Conservation (phyloP, 2,888 invertebrate genomes). For the Apotomis betuletana region DNA sequence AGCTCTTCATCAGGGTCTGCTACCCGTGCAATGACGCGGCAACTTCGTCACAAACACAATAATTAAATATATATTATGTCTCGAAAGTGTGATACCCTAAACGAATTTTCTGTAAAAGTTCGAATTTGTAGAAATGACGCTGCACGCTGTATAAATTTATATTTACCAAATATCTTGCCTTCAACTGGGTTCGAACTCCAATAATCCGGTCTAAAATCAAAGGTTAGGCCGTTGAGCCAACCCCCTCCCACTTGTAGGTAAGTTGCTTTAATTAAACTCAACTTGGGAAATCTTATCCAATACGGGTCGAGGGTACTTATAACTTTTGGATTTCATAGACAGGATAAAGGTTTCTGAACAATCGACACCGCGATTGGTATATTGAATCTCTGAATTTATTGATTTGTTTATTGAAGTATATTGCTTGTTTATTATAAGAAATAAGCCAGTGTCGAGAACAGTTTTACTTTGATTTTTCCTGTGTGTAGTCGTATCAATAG, state of each 20-base stretch:
- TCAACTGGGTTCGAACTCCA: not conserved
- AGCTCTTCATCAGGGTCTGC: too few species aligned
- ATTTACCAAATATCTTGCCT: not conserved
- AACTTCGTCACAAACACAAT: too few species aligned
- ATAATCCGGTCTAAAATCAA: not conserved
- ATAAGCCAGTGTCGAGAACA: too few species aligned
- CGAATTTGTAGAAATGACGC: too few species aligned
- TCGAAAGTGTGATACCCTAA: too few species aligned
- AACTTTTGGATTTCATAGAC: conserved; percentile 20
- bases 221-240: not conserved
- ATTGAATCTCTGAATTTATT: not conserved
- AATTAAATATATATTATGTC: too few species aligned
- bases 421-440: too few species aligned
- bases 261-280: conserved; percentile 35
- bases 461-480: too few species aligned
- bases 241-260: not conserved
- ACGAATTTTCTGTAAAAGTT: too few species aligned
- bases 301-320: conserved; percentile 19
- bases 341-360: conserved; percentile 16
- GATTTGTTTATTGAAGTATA: not conserved
- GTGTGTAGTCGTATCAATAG: too few species aligned
- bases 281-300: conserved; percentile 23
- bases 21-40: too few species aligned
- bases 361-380: conserved; percentile 3
- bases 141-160: too few species aligned